Percentiles rank a stretch among this genome's conserved stretches.
These are phyloP conservation scores for Microplitis demolitor DNA, from an alignment of 1,140 invertebrate genomes.

Conservation along the genomic window DNA sequence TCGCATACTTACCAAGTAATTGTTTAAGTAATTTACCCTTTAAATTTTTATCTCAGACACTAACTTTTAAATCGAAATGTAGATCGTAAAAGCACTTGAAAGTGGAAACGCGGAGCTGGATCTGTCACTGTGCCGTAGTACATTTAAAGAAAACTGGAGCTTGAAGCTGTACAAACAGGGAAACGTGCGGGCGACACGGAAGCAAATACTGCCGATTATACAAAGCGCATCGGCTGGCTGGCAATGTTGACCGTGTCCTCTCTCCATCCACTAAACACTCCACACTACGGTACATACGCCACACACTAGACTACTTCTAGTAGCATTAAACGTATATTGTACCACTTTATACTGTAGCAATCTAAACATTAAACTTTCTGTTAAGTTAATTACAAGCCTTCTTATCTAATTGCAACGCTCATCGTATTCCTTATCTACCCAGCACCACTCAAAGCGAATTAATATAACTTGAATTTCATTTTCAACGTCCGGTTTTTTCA, in stretches of 20 bases:
- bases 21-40: neutral
- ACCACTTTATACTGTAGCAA: neutral
- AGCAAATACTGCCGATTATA: conserved; percentile 68
- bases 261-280: neutral
- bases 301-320: neutral
- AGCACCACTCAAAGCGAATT: conserved; percentile 15
- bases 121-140: conserved; percentile 25
- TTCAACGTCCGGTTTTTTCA: conserved; percentile 1
- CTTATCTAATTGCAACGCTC: conserved; percentile 24
- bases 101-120: conserved; percentile 34
- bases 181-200: conserved; percentile 65
- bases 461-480: conserved; percentile 10
- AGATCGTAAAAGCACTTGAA: conserved; percentile 48
- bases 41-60: conserved; percentile 7
- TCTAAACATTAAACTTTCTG: conserved; percentile 22
- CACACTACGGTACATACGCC: neutral
- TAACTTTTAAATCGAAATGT: neutral
- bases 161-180: conserved; percentile 59
- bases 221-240: conserved; percentile 48
- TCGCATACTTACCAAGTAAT: neutral
- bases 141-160: conserved; percentile 27
- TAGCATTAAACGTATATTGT: neutral
- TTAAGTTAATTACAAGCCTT: conserved; percentile 22
- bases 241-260: conserved; percentile 32
- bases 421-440: conserved; percentile 6